These are phyloP conservation scores for Penaeus indicus DNA, from an alignment of 1,140 invertebrate genomes.

Conservation along the genomic window DNA sequence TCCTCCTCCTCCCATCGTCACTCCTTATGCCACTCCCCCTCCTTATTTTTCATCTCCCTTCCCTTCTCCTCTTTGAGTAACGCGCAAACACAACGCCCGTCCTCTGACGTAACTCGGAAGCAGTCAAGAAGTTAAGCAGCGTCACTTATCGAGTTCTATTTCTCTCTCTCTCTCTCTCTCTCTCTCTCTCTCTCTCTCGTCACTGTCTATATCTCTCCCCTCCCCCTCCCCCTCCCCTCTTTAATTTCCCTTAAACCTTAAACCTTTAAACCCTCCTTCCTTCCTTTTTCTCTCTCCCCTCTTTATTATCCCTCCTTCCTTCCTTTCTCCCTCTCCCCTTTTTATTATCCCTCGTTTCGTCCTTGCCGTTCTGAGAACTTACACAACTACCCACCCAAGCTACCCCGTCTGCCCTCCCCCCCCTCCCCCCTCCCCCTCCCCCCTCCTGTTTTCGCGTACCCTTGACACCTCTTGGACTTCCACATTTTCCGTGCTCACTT, in stretches of 20 bases:
- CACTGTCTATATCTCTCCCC: no score
- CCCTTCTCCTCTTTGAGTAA: background rate
- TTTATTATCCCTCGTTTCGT: background rate
- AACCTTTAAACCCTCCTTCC: no score
- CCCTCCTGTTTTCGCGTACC: no score
- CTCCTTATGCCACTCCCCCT: background rate
- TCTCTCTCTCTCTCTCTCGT: background rate
- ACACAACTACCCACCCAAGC: no score
- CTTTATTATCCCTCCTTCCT: background rate
- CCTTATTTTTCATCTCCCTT: background rate
- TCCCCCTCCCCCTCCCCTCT: background rate
- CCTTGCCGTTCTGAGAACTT: background rate
- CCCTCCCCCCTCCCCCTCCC: no score
- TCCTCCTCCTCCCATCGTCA: background rate
- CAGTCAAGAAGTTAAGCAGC: background rate
- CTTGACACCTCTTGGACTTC: no score
- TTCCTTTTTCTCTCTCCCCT: background rate
- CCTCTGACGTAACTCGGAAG: background rate
- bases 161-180: conserved; percentile 1
- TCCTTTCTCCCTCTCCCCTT: background rate
- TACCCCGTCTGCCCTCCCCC: no score
- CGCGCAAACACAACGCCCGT: background rate
- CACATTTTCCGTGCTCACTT: no score
- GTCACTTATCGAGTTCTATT: background rate
- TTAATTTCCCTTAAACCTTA: no score